Evolutionary conservation across 2,113 vertebrate species (phyloP).

Genomic region (Lagopus leucura): DNA sequence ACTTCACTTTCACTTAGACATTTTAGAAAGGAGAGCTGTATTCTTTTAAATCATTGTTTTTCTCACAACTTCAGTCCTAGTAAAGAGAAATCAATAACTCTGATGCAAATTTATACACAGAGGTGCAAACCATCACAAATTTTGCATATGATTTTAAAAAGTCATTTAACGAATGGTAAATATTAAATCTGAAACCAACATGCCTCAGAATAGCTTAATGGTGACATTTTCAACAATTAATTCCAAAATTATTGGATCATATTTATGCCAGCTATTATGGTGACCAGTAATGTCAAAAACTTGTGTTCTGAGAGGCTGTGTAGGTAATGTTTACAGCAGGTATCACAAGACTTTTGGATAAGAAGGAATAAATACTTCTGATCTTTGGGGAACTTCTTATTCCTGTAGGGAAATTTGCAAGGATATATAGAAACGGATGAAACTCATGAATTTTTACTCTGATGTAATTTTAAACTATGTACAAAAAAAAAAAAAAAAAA

Average conservation of each 20-base stretch:
- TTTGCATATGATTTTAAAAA: not conserved
- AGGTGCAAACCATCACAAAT: not conserved
- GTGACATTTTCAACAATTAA: not conserved
- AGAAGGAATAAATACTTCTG: not conserved
- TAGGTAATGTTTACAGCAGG: not conserved
- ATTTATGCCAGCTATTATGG: not conserved
- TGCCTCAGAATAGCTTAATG: not conserved
- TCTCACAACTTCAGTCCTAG: not conserved
- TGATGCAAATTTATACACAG: not conserved
- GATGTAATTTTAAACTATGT: not conserved
- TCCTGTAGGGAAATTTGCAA: not conserved
- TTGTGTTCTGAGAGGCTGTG: not conserved
- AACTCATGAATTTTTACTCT: not conserved
- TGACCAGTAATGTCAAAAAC: not conserved
- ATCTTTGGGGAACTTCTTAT: not conserved
- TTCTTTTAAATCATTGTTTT: not conserved
- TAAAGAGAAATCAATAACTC: not conserved
- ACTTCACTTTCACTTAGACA: not conserved
- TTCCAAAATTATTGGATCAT: not conserved
- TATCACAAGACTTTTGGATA: not conserved
- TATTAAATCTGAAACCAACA: not conserved
- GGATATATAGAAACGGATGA: not conserved
- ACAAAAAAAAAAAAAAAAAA: not conserved
- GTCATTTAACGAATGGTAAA: not conserved
- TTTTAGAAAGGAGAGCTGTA: not conserved